Percentiles rank a stretch among this genome's conserved stretches.
These are phyloP conservation scores for Poecilia latipinna DNA, from an alignment of 2,113 vertebrate species.

Conservation along the genomic window DNA sequence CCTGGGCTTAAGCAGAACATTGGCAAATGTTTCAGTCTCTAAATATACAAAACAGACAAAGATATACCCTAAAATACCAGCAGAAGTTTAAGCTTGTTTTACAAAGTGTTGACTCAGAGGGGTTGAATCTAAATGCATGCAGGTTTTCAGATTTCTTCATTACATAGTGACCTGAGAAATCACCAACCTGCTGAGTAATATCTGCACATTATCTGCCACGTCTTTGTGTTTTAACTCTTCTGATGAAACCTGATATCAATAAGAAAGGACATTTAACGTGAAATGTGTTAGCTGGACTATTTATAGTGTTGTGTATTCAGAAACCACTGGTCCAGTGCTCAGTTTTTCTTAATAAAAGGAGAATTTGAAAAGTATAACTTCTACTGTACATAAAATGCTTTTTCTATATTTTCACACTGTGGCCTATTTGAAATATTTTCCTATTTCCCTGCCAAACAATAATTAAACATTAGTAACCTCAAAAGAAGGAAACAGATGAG, in stretches of 20 bases:
- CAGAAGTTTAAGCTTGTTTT: neutral
- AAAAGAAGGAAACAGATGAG: conserved; percentile 49
- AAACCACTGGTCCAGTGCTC: conserved; percentile 75
- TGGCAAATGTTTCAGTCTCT: too few relatives aligned
- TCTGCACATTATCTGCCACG: conserved; percentile 40
- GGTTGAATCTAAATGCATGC: neutral
- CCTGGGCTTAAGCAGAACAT: too few relatives aligned
- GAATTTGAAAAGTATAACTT: conserved; percentile 82
- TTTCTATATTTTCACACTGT: conserved; percentile 72
- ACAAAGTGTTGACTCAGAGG: neutral
- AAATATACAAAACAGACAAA: too few relatives aligned
- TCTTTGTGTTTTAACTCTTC: conserved; percentile 20
- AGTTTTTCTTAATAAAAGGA: conserved; percentile 81
- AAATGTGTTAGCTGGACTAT: conserved; percentile 42
- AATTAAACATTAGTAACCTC: conserved; percentile 67
- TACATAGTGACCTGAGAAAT: neutral
- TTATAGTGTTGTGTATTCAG: conserved; percentile 41
- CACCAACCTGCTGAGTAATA: conserved; percentile 51
- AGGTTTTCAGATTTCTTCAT: neutral
- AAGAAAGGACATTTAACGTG: conserved; percentile 47
- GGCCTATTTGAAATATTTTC: conserved; percentile 69
- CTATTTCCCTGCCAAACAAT: conserved; percentile 72
- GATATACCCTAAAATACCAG: too few relatives aligned
- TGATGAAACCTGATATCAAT: conserved; percentile 12
- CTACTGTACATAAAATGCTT: conserved; percentile 81